These are phyloP conservation scores for Heliocidaris erythrogramma DNA, from an alignment of 35 echinoderm and acorn worm species.

Conservation along the genomic window DNA sequence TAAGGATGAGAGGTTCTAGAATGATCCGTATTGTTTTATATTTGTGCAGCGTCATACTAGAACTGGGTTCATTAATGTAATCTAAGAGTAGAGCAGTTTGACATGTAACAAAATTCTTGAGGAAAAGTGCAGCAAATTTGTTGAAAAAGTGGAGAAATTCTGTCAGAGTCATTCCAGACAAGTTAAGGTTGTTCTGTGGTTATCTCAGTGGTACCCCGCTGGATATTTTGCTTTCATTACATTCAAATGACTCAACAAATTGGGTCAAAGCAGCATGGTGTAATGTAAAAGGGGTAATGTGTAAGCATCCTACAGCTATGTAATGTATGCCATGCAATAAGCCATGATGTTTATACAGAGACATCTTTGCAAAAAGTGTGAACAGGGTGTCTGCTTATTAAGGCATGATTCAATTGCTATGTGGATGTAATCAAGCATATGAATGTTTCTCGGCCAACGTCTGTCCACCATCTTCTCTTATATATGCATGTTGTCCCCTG, in stretches of 20 bases:
- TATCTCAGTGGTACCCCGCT: background rate
- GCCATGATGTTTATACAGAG: background rate
- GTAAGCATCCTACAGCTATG: background rate
- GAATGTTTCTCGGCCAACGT: background rate
- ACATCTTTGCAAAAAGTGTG: background rate
- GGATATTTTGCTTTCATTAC: background rate
- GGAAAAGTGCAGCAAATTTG: background rate
- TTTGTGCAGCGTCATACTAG: background rate
- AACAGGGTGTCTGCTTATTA: background rate
- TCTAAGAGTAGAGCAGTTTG: background rate
- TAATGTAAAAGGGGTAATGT: background rate
- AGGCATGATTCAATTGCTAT: background rate
- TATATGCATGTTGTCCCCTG: background rate
- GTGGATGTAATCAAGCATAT: background rate
- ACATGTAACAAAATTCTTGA: background rate
- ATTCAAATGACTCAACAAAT: background rate
- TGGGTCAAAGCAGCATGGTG: background rate
- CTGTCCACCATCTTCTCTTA: background rate
- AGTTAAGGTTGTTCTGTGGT: background rate
- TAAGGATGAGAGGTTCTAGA: background rate
- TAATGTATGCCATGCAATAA: background rate
- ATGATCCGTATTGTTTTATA: background rate
- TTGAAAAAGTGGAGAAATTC: background rate
- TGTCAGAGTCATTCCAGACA: background rate
- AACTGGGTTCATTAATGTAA: background rate